phyloP scores from a whole-genome alignment of 37 sponge, comb jelly and placozoan species.

The Halichondria panicea region DNA sequence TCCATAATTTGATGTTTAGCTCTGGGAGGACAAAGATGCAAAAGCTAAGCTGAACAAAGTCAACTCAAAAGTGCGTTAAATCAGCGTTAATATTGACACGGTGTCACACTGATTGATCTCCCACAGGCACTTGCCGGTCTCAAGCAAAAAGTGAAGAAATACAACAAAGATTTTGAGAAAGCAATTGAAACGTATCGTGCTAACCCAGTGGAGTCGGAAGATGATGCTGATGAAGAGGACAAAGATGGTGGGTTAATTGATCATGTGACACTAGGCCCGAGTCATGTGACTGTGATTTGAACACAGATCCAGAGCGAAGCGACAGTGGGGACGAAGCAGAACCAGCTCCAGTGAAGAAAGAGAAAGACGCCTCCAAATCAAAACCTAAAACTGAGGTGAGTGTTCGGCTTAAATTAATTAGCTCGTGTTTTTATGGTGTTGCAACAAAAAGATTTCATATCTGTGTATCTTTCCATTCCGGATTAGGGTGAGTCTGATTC shows the following conservation, averaged over 20 bases:
- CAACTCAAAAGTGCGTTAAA: conserved; percentile 77
- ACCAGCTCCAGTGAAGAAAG: background rate
- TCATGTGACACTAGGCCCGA: background rate
- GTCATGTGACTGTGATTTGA: background rate
- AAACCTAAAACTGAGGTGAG: background rate
- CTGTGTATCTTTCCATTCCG: background rate
- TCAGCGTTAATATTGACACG: background rate
- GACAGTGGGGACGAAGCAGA: conserved; percentile 19
- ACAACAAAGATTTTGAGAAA: conserved; percentile 90
- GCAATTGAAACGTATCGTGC: conserved; percentile 68
- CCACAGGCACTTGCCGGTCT: conserved; percentile 79
- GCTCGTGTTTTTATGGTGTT: too few relatives aligned
- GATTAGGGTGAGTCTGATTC: conserved; percentile 40
- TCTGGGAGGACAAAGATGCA: conserved; percentile 90
- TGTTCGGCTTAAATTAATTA: conserved; percentile 13
- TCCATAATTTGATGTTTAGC: conserved; percentile 34
- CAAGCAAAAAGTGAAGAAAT: conserved; percentile 89
- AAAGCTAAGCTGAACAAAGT: conserved; percentile 86
- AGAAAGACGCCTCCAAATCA: conserved; percentile 1
- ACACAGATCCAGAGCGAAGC: background rate
- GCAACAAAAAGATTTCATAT: background rate
- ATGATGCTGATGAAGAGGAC: conserved; percentile 62
- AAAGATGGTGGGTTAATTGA: conserved; percentile 24
- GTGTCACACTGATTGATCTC: background rate
- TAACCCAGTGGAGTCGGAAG: conserved; percentile 70